phyloP scores from a whole-genome alignment of 2,888 invertebrate species.

The Drosophila anomelani region DNA sequence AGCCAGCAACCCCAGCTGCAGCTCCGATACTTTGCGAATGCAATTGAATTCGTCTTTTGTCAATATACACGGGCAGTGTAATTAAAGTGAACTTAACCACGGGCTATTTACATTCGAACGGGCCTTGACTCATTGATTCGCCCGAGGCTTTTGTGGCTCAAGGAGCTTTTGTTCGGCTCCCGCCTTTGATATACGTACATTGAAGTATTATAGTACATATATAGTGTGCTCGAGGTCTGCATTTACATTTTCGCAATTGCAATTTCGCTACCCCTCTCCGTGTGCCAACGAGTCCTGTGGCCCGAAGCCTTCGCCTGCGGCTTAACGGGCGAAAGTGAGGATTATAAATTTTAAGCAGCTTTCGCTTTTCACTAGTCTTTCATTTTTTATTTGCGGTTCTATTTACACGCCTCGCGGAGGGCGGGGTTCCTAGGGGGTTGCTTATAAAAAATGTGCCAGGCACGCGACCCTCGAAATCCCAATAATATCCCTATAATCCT shows the following conservation, averaged over 20 bases:
- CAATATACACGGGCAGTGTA: conserved; percentile 42
- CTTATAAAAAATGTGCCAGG: conserved; percentile 63
- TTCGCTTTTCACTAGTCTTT: conserved; percentile 64
- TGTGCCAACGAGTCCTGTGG: conserved; percentile 19
- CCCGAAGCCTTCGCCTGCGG: conserved; percentile 31
- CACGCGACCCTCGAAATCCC: conserved; percentile 71
- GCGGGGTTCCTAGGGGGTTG: conserved; percentile 46
- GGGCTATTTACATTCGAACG: conserved; percentile 50
- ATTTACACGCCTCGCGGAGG: conserved; percentile 44
- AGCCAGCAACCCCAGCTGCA: conserved; percentile 27
- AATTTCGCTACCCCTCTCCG: conserved; percentile 18
- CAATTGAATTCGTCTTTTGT: conserved; percentile 54
- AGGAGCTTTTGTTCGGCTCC: conserved; percentile 68
- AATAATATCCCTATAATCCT: conserved; percentile 60
- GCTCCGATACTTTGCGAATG: conserved; percentile 34
- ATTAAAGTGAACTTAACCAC: conserved; percentile 55
- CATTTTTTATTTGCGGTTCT: conserved; percentile 70
- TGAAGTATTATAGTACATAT: neutral
- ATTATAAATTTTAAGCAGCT: conserved; percentile 79
- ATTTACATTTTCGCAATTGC: conserved; percentile 50
- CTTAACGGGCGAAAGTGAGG: conserved; percentile 77
- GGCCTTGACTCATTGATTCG: conserved; percentile 69
- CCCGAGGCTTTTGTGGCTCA: conserved; percentile 54
- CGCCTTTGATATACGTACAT: conserved; percentile 39
- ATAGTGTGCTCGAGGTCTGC: conserved; percentile 3